phyloP scores from a whole-genome alignment of 2,797 vertebrate genomes.

The Syngnathus acus region DNA sequence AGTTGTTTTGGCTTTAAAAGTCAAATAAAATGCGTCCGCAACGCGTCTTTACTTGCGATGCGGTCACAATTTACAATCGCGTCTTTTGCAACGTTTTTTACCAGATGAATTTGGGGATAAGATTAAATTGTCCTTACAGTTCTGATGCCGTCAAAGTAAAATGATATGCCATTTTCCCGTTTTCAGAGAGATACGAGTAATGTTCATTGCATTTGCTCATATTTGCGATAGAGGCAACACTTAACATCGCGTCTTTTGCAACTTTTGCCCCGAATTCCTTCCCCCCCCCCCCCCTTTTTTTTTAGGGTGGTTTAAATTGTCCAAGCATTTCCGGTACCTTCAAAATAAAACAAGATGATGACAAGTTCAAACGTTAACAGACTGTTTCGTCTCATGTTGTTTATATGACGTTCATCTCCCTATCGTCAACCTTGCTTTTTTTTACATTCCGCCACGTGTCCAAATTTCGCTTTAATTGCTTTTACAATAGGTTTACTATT shows the following conservation, averaged over 20 bases:
- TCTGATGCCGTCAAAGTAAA: slow-evolving; percentile 10
- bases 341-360: not conserved
- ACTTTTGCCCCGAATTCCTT: too few species aligned
- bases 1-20: not conserved
- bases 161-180: not conserved
- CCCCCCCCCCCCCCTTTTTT: too few species aligned
- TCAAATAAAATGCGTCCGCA: not conserved
- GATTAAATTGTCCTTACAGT: not conserved
- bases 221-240: not conserved
- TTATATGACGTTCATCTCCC: not conserved
- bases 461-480: too few species aligned
- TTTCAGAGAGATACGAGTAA: not conserved
- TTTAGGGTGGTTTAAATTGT: too few species aligned
- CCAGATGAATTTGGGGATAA: not conserved
- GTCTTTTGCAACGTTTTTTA: not conserved
- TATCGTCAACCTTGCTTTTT: not conserved
- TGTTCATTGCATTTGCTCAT: not conserved
- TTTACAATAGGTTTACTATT: too few species aligned
- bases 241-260: not conserved
- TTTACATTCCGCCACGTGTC: not conserved
- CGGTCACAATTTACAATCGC: not conserved
- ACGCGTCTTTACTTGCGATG: not conserved
- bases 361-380: not conserved
- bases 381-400: not conserved
- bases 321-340: not conserved